Percentiles rank a stretch among this genome's conserved stretches.
These are phyloP conservation scores for Agrilus planipennis DNA, from an alignment of 1,140 invertebrate genomes.

Conservation along the genomic window DNA sequence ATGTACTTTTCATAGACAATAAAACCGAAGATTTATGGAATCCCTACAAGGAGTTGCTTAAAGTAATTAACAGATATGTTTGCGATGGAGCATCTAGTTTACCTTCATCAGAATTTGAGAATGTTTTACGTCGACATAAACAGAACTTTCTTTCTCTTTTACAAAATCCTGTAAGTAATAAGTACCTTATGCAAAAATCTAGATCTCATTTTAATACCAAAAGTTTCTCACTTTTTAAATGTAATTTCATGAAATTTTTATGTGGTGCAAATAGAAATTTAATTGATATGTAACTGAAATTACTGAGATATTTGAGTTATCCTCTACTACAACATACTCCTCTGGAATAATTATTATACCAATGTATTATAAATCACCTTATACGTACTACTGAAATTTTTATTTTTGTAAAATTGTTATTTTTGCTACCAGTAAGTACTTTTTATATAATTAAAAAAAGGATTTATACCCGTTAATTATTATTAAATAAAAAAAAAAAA, in stretches of 20 bases:
- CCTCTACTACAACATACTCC: neutral
- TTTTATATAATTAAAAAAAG: too few relatives aligned
- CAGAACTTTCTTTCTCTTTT: conserved; percentile 80
- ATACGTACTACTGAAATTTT: too few relatives aligned
- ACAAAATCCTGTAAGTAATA: conserved; percentile 76
- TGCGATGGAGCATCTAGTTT: conserved; percentile 30
- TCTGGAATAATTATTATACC: neutral
- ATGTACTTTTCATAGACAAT: neutral
- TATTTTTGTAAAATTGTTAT: too few relatives aligned
- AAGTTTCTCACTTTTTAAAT: too few relatives aligned
- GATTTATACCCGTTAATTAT: too few relatives aligned
- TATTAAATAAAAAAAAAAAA: too few relatives aligned
- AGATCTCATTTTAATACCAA: too few relatives aligned
- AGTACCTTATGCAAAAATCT: too few relatives aligned
- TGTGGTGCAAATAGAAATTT: conserved; percentile 9
- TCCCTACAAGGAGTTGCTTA: conserved; percentile 52
- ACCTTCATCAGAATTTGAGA: conserved; percentile 66
- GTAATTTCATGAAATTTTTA: conserved; percentile 9
- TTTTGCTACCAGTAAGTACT: too few relatives aligned
- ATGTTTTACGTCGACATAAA: conserved; percentile 65
- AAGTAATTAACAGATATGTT: neutral
- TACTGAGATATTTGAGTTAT: neutral
- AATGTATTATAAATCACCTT: conserved; percentile 3
- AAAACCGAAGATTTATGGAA: conserved; percentile 73
- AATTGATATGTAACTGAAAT: neutral